Conservation (phyloP, 2,113 vertebrate genomes). For the Serinus canaria region DNA sequence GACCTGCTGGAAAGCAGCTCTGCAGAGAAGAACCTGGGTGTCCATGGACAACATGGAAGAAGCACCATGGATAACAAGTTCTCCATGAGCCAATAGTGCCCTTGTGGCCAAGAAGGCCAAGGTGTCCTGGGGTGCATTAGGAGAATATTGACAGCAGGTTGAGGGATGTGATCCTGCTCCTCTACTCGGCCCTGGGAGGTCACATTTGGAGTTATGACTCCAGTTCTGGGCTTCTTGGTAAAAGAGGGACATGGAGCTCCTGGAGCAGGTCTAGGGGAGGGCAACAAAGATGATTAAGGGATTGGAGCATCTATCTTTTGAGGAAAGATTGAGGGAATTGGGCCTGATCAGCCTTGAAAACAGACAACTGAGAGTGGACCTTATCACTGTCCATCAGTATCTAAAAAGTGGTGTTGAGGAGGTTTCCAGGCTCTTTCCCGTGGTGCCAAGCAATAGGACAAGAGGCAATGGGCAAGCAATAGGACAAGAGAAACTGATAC, state of each 20-base stretch:
- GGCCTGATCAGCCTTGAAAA: background rate
- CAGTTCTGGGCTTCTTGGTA: background rate
- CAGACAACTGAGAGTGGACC: background rate
- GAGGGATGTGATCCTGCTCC: background rate
- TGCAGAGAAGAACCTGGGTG: background rate
- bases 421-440: background rate
- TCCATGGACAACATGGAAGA: background rate
- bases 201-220: background rate
- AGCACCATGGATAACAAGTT: background rate
- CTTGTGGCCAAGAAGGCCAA: no score
- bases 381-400: background rate
- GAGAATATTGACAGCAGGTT: fast-evolving
- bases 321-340: background rate
- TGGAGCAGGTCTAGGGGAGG: background rate
- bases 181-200: background rate
- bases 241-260: background rate
- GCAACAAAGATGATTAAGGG: background rate
- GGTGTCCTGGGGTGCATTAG: background rate
- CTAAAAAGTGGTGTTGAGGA: background rate
- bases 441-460: background rate
- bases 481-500: background rate
- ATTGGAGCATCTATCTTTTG: background rate
- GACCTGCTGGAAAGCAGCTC: background rate
- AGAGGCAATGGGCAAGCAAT: background rate
- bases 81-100: background rate